Evolutionary conservation across 2,113 vertebrate species (phyloP), one percentile per base, ranked within the genome.

Genomic region (Asarcornis scutulata): DNA sequence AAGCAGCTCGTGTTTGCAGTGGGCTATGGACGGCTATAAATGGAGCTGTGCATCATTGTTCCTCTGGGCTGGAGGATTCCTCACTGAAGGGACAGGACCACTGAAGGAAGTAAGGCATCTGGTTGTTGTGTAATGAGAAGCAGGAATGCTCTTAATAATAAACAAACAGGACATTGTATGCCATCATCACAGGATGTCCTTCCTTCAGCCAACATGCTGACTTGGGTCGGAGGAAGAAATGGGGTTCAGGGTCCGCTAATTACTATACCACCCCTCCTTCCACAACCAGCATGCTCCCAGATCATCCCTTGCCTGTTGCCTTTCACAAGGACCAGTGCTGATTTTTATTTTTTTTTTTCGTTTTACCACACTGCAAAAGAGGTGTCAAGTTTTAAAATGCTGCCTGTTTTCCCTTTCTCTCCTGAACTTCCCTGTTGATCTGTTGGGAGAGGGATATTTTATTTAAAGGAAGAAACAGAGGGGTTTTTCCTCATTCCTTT

Each of bases 101-200:
- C 95, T 95, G 96, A 96, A 98, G 98, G 98, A 98, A 98, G 97
- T 98, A 95, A 98, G 94, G 98, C 98, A 98, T 98, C 98, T 98
- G 98, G 97, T 97, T 98, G 98, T 98, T 98, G 98, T 98, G 98
- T 98, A 98, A 98, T 98, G 97, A 98, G 98, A 98, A 98, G 97
- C 98, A 98, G 98, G 98, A 98, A 98, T 98, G 98, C 97, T 98
- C 97, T 97, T 97, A 97, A 98, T 98, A 98, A 98, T 98, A 98
- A 98, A 98, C 98, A 98, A 98, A 98, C 97, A 98, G 98, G 97
- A 98, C 97, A 98, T 97, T 98, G 99, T 98, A 98, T 98, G 98
- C 97, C 98, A 98, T 98, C 98, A 98, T 98, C 98, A 98, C 98
- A 99, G 98, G 98, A 99, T 98, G 98, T 98, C 98, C 98, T 99